A percentile compares a stretch with the other conserved stretches of the same genome.
These are phyloP conservation scores for Drosophila biarmipes DNA, from an alignment of 1,140 invertebrate genomes.

Conservation along the genomic window DNA sequence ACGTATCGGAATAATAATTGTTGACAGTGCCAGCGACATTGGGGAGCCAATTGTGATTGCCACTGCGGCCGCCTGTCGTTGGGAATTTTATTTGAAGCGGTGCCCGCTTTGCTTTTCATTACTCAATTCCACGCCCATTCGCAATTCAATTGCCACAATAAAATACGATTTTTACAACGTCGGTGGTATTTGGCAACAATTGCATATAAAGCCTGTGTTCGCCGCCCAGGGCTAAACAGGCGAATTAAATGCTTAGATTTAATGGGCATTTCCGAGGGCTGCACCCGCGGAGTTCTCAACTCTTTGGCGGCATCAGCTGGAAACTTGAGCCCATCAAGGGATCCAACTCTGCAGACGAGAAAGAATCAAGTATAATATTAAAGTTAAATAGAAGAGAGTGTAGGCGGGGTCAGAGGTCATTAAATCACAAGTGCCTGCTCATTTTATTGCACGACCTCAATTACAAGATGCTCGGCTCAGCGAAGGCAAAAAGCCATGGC, in stretches of 20 bases:
- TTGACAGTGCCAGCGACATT: conserved; percentile 54
- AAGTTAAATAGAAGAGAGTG: conserved; percentile 3
- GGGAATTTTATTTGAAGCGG: conserved; percentile 35
- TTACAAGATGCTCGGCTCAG: conserved; percentile 43
- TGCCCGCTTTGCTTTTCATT: conserved; percentile 58
- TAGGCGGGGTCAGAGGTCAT: conserved; percentile 28
- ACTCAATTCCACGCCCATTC: conserved; percentile 81
- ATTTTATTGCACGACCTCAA: conserved; percentile 67
- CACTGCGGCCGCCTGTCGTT: conserved; percentile 23
- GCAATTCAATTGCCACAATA: conserved; percentile 79
- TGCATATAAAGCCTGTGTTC: conserved; percentile 47
- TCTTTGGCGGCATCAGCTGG: conserved; percentile 25
- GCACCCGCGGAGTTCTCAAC: conserved; percentile 16
- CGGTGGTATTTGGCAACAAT: conserved; percentile 58
- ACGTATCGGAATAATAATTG: conserved; percentile 77
- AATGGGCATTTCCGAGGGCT: conserved; percentile 7
- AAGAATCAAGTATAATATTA: not conserved
- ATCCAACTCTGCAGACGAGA: not conserved
- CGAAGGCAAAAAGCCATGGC: conserved; percentile 21
- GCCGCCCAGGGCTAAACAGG: conserved; percentile 44
- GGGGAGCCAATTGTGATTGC: conserved; percentile 40
- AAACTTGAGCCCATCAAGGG: conserved; percentile 17
- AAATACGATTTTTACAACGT: conserved; percentile 75
- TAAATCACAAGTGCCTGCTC: conserved; percentile 46
- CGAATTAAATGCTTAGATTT: conserved; percentile 65